Evolutionary conservation across 2,888 invertebrate genomes (phyloP).

Genomic region (Drosophila gaucha): DNA sequence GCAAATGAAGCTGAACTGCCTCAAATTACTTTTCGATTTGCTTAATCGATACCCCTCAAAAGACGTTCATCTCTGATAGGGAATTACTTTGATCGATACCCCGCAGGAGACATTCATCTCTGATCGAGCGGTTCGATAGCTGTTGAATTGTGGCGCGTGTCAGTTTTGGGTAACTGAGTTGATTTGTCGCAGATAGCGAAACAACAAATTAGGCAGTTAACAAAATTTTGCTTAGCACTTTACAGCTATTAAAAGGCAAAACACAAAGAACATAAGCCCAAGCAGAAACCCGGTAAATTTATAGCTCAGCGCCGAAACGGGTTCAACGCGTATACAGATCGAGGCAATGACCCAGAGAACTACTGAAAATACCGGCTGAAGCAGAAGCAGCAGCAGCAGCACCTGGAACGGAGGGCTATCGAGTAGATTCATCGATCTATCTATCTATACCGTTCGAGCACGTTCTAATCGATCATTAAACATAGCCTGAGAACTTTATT

Average conservation of each 20-base stretch:
- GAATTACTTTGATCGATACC: neutral
- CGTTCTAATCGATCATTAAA: conserved; percentile 4
- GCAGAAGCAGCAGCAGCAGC: conserved; percentile 5
- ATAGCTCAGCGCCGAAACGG: conserved; percentile 54
- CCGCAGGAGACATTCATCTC: conserved; percentile 3
- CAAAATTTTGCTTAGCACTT: conserved; percentile 63
- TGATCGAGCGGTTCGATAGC: conserved; percentile 6
- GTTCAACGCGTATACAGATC: conserved; percentile 33
- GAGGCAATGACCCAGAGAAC: conserved; percentile 76
- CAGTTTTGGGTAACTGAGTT: conserved; percentile 24
- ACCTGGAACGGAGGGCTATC: conserved; percentile 15
- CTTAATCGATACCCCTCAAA: neutral
- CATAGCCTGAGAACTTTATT: conserved; percentile 49
- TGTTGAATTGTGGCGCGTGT: conserved; percentile 42
- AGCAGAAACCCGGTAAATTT: conserved; percentile 45
- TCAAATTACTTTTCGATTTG: neutral
- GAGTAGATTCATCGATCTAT: conserved; percentile 5
- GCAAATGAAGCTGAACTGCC: no score
- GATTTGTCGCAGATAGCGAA: conserved; percentile 50
- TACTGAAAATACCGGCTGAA: conserved; percentile 33
- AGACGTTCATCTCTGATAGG: neutral
- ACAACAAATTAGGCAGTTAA: conserved; percentile 58
- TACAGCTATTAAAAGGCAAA: conserved; percentile 41
- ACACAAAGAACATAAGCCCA: conserved; percentile 13
- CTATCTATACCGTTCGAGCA: conserved; percentile 8